A percentile compares a stretch with the other conserved stretches of the same genome.
Conservation (phyloP, 2,888 invertebrate genomes). For the Zaprionus lineosus region DNA sequence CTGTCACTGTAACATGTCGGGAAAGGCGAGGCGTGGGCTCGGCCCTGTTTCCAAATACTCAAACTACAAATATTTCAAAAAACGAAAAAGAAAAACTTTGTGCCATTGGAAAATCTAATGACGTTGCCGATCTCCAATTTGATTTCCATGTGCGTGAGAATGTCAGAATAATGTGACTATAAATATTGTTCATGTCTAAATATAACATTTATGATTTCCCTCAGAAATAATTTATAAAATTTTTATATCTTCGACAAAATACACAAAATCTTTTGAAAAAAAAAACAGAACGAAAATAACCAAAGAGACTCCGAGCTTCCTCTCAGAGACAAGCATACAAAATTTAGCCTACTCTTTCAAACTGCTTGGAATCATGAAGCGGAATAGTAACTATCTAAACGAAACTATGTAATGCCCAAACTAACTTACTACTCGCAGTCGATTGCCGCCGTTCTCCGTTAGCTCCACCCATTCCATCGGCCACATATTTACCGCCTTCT, state of each 20-base stretch:
- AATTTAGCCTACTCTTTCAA: no score
- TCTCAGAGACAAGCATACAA: no score
- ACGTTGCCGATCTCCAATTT: constrained; percentile 24
- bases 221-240: constrained; percentile 59
- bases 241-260: constrained; percentile 53
- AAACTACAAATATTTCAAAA: no score
- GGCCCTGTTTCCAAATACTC: neutral
- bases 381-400: no score
- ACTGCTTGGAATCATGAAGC: no score
- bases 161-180: constrained; percentile 61
- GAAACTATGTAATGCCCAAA: no score
- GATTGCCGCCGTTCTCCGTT: no score
- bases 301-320: no score
- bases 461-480: no score
- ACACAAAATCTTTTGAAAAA: constrained; percentile 33
- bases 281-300: constrained; percentile 33
- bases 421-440: no score
- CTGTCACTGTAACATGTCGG: constrained; percentile 12
- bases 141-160: constrained; percentile 33
- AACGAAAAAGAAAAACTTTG: no score
- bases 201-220: constrained; percentile 65
- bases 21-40: neutral
- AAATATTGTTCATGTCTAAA: constrained; percentile 66
- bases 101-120: constrained; percentile 6
- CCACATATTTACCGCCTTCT: no score